Evolutionary conservation across 1,140 invertebrate genomes (phyloP), one percentile per base, ranked within the genome.

Genomic region (Drosophila pseudoobscura): DNA sequence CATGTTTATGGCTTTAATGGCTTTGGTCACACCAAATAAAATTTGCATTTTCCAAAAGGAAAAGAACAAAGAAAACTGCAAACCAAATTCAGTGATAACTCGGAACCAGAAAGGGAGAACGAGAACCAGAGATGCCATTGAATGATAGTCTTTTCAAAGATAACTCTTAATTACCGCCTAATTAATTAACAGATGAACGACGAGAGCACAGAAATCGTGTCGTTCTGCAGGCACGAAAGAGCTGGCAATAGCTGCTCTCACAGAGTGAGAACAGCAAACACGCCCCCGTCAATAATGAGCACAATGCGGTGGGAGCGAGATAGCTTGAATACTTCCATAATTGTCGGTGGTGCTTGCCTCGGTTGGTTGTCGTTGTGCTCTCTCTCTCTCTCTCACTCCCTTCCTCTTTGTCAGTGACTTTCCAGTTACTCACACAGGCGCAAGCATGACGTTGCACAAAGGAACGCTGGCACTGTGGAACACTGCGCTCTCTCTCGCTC

Each of bases 151-250:
- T 35, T 13, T 39, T 29, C 56, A 63, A 26, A 55, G 77, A 72
- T 76, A 76, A 79, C 74, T 79, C 63, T 87, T 90, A 90, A 90
- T 90, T 90, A 90, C 76, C 78, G 65, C 70, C 80, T 78, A 83
- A 90, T 90, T 73, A 89, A 90, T 88, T 82, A 88, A 64, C 62
- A 73, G 57, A 51, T 75, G 74, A 65, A 69, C 60, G 55, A 77
- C 57, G 41, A 58, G 41, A 58, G 43, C 50, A 39, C 56, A 15
- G 35, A 64, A 47, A 17, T 26, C 43, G 1, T 22, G 22, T 51
- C 44, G 47, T 26, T 35, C 15, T 8, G 24, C 65, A 51, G 11
- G 58, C 24, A 6, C 46, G 49, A 88, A 61, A 77, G 84, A 74
- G 84, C 41, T 45, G 39, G 60, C 71, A 63, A 49, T 77, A 88